phyloP scores from a whole-genome alignment of 1,140 invertebrate genomes.

The Drosophila kohkoa region DNA sequence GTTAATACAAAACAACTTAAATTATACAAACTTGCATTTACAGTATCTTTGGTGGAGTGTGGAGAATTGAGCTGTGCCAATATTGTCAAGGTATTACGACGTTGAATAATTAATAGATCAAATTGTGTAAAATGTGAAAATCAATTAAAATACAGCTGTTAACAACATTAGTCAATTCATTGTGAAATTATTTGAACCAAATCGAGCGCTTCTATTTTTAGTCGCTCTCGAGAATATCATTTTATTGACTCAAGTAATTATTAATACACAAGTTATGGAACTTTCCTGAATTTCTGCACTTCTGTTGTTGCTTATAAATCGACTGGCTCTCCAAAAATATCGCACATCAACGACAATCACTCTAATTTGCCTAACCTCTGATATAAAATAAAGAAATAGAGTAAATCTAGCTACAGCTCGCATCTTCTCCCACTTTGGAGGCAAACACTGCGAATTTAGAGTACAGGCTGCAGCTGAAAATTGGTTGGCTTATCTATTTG shows the following conservation, averaged over 20 bases:
- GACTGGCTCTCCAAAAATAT: background rate
- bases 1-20: background rate
- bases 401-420: constrained; percentile 10
- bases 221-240: background rate
- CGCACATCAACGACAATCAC: background rate
- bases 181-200: background rate
- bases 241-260: constrained; percentile 18
- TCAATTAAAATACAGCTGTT: background rate
- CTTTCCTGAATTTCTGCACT: background rate
- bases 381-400: too few species aligned
- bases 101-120: background rate
- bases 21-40: background rate
- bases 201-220: constrained; percentile 6
- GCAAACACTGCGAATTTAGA: background rate
- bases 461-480: background rate
- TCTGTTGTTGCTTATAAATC: background rate
- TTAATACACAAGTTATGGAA: constrained; percentile 17
- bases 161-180: background rate
- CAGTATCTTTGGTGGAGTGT: constrained; percentile 30
- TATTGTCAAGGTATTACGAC: constrained; percentile 4
- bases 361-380: constrained; percentile 2
- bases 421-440: background rate
- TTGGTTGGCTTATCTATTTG: background rate
- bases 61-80: constrained; percentile 37
- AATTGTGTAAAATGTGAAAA: background rate